phyloP scores from a whole-genome alignment of 2,888 invertebrate genomes.

The Ectemnius cavifrons region DNA sequence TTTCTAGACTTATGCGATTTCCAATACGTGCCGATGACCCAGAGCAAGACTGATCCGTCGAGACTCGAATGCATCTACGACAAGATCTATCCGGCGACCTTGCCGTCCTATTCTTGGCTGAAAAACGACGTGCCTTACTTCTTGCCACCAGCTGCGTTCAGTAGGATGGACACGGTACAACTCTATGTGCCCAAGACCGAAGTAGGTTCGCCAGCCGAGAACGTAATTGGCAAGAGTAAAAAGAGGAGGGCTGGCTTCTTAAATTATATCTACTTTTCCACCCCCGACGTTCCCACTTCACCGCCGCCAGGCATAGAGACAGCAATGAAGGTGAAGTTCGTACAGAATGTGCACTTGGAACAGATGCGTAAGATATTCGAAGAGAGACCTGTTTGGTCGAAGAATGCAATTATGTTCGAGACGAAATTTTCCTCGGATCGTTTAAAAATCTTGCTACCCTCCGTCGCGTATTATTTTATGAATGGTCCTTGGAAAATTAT shows the following conservation, averaged over 20 bases:
- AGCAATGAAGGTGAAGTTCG: conserved; percentile 78
- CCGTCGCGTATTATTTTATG: conserved; percentile 90
- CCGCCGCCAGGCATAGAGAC: conserved; percentile 82
- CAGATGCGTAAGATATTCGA: conserved; percentile 82
- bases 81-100: conserved; percentile 81
- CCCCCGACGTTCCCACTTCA: conserved; percentile 82
- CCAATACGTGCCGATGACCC: conserved; percentile 90
- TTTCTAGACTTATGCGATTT: conserved; percentile 91
- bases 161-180: conserved; percentile 84
- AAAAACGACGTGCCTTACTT: conserved; percentile 81
- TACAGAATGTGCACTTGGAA: conserved; percentile 74
- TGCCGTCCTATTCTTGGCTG: conserved; percentile 82
- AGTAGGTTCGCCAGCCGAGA: conserved; percentile 66
- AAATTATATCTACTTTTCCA: conserved; percentile 82
- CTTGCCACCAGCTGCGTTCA: conserved; percentile 88
- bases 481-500: conserved; percentile 95
- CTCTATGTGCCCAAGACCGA: conserved; percentile 73
- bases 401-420: conserved; percentile 85
- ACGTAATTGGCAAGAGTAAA: conserved; percentile 79
- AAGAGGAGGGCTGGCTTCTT: conserved; percentile 81
- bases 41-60: conserved; percentile 74
- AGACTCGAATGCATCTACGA: conserved; percentile 82
- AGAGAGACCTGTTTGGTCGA: conserved; percentile 93
- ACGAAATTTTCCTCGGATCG: conserved; percentile 82
- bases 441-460: conserved; percentile 89